Conservation (phyloP, 1,140 invertebrate species). For the Pogonomyrmex californicus region DNA sequence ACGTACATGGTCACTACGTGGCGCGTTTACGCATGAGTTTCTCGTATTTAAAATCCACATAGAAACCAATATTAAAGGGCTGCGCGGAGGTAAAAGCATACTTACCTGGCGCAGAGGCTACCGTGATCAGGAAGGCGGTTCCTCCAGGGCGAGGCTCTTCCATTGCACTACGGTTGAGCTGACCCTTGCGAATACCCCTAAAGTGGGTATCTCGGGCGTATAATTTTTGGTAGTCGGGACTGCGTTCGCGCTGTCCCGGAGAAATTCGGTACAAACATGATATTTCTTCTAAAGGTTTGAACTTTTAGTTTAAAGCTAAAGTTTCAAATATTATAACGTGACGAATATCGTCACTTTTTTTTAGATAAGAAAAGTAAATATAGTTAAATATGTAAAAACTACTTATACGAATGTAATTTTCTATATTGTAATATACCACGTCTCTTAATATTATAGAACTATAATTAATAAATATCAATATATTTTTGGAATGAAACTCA, state of each 20-base stretch:
- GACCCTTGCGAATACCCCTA: constrained; percentile 92
- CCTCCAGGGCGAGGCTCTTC: constrained; percentile 90
- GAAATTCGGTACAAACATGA: constrained; percentile 39
- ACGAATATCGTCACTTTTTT: background rate
- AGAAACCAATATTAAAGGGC: constrained; percentile 27
- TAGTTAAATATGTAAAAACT: background rate
- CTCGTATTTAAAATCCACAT: constrained; percentile 22
- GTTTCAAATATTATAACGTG: too few relatives aligned
- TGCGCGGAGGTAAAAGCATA: constrained; percentile 79
- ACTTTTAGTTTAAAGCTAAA: too few relatives aligned
- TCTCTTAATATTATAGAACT: too few relatives aligned
- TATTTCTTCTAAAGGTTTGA: background rate
- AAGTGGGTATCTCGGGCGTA: constrained; percentile 90
- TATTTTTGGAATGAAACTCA: background rate
- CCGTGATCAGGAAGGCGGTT: constrained; percentile 90
- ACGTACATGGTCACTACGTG: constrained; percentile 3
- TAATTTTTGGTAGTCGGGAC: constrained; percentile 91
- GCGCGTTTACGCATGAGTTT: background rate
- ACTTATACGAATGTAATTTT: too few relatives aligned
- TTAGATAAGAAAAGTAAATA: too few relatives aligned
- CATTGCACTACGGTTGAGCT: constrained; percentile 91
- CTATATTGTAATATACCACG: too few relatives aligned
- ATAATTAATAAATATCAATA: background rate
- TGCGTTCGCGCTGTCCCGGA: constrained; percentile 88
- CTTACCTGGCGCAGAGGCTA: constrained; percentile 90